Evolutionary conservation across 2,113 vertebrate genomes (phyloP).

Genomic region (Archilochus colubris): DNA sequence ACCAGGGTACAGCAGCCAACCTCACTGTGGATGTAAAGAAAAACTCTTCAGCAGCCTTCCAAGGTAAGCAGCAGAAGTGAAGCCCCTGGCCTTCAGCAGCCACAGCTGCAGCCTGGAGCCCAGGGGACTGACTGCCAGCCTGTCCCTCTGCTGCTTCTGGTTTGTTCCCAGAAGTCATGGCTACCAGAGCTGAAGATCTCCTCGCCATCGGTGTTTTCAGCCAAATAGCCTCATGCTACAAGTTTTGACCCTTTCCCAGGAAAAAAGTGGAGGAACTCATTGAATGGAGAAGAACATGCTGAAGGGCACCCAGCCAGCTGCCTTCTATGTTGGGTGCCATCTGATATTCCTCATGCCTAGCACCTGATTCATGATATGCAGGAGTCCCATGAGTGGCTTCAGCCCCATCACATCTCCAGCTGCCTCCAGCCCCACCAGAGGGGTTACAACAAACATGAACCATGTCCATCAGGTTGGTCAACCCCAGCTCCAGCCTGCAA

Average conservation of each 20-base stretch:
- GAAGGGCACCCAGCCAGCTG: not conserved
- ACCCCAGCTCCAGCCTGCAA: fast-evolving
- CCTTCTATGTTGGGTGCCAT: not conserved
- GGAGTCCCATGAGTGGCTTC: not conserved
- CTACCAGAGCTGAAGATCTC: not conserved
- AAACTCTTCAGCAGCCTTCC: not conserved
- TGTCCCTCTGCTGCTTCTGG: not conserved
- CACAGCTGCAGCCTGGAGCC: not conserved
- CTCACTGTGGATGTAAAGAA: not conserved
- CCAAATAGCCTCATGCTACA: fast-evolving
- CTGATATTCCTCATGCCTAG: not conserved
- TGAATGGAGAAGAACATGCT: not conserved
- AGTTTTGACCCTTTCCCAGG: not conserved
- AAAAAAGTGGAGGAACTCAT: not conserved
- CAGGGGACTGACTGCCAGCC: not conserved
- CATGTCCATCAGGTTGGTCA: not conserved
- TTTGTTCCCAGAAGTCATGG: not conserved
- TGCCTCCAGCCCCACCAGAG: not conserved
- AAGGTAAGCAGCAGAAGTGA: slow-evolving; percentile 12
- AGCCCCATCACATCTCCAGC: not conserved
- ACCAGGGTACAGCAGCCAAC: fast-evolving
- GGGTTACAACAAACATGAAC: not conserved
- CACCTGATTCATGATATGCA: not conserved
- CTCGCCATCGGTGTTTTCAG: not conserved
- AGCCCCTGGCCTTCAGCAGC: not conserved